phyloP scores from a whole-genome alignment of 1,140 invertebrate genomes.

The Drosophila biarmipes region DNA sequence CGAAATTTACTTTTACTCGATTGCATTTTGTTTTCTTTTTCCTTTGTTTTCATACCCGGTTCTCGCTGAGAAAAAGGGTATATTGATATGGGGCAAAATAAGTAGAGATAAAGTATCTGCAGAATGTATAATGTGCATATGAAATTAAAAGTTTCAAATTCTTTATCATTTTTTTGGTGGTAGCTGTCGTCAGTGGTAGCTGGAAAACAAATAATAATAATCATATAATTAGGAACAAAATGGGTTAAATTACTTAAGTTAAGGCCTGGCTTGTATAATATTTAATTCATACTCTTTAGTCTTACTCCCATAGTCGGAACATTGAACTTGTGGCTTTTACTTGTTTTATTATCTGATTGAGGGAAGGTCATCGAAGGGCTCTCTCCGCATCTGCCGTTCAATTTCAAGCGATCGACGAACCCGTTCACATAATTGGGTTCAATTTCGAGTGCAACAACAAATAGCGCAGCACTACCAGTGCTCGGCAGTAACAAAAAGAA shows the following conservation, averaged over 20 bases:
- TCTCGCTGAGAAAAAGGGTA: background rate
- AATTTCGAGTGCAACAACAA: conserved; percentile 45
- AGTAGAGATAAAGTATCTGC: background rate
- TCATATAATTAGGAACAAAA: too few species aligned
- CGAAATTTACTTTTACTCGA: conserved; percentile 33
- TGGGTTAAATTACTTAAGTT: too few species aligned
- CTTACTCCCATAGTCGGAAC: background rate
- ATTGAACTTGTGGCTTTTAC: background rate
- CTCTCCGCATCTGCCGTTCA: conserved; percentile 13
- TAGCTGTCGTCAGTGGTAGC: too few species aligned
- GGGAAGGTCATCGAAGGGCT: conserved; percentile 67
- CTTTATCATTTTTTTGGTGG: too few species aligned
- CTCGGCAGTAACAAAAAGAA: too few species aligned
- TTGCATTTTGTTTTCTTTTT: background rate
- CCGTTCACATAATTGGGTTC: conserved; percentile 66
- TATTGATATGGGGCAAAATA: background rate
- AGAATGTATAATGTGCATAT: background rate
- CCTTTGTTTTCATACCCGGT: background rate
- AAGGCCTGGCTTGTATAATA: background rate
- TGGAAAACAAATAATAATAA: too few species aligned
- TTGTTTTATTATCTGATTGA: conserved; percentile 20
- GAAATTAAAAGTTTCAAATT: too few species aligned
- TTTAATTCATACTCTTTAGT: background rate
- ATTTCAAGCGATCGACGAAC: conserved; percentile 56
- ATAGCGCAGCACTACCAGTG: background rate